Base-by-base conservation (phyloP, 2,888 invertebrate genomes). In the Trissonchulus latispiculum region DNA sequence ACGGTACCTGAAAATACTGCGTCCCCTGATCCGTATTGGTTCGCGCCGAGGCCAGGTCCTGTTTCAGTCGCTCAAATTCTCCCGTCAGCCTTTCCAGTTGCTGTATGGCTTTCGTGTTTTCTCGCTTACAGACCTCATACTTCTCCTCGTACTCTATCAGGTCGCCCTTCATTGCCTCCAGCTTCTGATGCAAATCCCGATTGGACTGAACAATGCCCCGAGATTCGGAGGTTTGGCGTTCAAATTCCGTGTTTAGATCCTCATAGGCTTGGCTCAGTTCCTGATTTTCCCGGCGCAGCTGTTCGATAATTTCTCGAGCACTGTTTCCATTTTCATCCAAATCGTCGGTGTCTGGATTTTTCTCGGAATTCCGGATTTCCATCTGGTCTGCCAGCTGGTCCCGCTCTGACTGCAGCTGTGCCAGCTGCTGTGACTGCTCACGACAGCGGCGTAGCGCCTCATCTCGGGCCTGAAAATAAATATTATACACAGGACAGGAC, bases 101-200 rank as follows among this genome's bases (percentile, higher is more conserved):
- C n/a, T 61, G 68, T 15, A 76, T 77, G 18, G 79, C 79, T 66
- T 79, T 77, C 28, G 72, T 37, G 61, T 79, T 77, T 35, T 80
- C 80, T 3, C 75, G 69, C 33, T 78, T 79, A 72, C 79, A 79
- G 61, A 76, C 23, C 70, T 80, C 80, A 66, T 80, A 80, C 48
- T 78, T 73, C 74, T 78, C 79, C 72, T 80, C 79, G 64, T 79
- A 80, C 71, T 80, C 80, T 8, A 79, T 78, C 32, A 80, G 73
- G 62, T 77, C 78, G 36, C 79, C 77, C 59, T 78, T 78, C 67
- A 80, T 73, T 3, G 76, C 72, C 28, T 79, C 80, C 77, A 64
- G 33, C 76, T 76, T 36, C 23, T 8, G 15, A 18, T n/a, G 1
- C 29, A 68, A 68, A 8, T 68, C 32, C 8, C 35, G 68, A 68